Conservation (phyloP, 2,797 vertebrate species). For the Coreius guichenoti region DNA sequence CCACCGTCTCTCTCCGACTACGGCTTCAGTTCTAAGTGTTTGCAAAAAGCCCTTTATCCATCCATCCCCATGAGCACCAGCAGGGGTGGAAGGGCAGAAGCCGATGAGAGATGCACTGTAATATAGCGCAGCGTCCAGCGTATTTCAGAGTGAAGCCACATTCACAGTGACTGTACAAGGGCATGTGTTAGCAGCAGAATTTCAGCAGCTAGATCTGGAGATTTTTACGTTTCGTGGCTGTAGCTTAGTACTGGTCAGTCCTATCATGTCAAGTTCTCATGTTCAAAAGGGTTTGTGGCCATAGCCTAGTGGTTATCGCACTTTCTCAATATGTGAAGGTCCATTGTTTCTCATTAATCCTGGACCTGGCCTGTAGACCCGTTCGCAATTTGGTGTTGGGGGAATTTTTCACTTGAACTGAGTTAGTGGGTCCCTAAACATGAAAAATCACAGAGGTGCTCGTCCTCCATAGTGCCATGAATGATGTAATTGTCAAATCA, state of each 20-base stretch:
- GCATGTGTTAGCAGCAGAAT: background rate
- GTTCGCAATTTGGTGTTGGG: too few relatives aligned
- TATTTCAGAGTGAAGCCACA: background rate
- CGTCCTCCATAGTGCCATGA: too few relatives aligned
- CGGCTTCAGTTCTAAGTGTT: background rate
- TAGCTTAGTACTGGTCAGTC: background rate
- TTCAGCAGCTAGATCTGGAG: background rate
- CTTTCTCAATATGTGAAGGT: background rate
- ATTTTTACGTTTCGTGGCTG: background rate
- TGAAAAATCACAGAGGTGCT: too few relatives aligned
- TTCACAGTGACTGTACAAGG: conserved; percentile 19
- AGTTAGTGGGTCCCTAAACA: too few relatives aligned
- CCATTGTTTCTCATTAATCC: background rate
- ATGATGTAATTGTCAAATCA: too few relatives aligned
- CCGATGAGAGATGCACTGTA: conserved; percentile 17
- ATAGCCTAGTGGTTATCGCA: background rate
- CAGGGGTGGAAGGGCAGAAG: conserved; percentile 23
- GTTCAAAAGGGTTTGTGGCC: background rate
- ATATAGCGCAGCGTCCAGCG: conserved; percentile 16
- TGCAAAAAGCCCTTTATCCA: conserved; percentile 45
- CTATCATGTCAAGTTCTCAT: background rate
- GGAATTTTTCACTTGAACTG: too few relatives aligned
- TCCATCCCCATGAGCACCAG: conserved; percentile 16
- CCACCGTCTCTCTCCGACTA: conserved; percentile 19
- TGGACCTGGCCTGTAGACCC: too few relatives aligned